Evolutionary conservation across 2,888 invertebrate genomes (phyloP).

Genomic region (Crossocerus cetratus): DNA sequence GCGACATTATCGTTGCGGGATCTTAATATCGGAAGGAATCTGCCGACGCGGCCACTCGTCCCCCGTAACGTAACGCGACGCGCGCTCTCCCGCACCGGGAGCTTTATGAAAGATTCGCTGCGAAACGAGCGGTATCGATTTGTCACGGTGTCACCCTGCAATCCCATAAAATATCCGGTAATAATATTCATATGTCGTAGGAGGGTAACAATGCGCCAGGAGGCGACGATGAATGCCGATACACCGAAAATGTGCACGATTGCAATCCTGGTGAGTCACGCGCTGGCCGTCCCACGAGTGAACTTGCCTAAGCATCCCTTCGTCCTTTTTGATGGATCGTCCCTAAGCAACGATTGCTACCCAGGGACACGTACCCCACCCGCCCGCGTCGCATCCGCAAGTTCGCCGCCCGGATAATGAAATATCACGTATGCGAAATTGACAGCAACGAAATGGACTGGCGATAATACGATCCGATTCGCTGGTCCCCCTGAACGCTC

Average conservation of each 20-base stretch:
- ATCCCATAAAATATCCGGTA: conserved; percentile 67
- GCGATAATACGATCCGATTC: conserved; percentile 38
- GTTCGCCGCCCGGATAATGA: conserved; percentile 62
- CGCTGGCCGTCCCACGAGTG: conserved; percentile 39
- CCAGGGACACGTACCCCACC: conserved; percentile 52
- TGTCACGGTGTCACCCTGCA: conserved; percentile 65
- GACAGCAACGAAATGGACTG: conserved; percentile 63
- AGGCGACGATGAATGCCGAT: conserved; percentile 58
- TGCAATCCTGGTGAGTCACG: conserved; percentile 29
- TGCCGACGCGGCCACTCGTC: conserved; percentile 12
- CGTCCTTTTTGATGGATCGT: conserved; percentile 33
- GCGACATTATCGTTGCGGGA: too few species aligned
- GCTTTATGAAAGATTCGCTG: conserved; percentile 48
- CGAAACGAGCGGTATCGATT: conserved; percentile 65
- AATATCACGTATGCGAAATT: conserved; percentile 69
- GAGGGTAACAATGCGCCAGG: conserved; percentile 31
- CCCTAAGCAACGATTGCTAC: conserved; percentile 58
- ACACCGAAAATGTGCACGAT: conserved; percentile 39
- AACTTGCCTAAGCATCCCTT: conserved; percentile 40
- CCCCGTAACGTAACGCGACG: conserved; percentile 24
- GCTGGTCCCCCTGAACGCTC: conserved; percentile 2
- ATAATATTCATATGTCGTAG: conserved; percentile 68
- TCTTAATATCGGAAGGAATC: too few species aligned
- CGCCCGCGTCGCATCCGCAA: conserved; percentile 6
- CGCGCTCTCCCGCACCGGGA: conserved; percentile 5